Conservation (phyloP, 2,797 vertebrate species). For the Rhincodon typus region DNA sequence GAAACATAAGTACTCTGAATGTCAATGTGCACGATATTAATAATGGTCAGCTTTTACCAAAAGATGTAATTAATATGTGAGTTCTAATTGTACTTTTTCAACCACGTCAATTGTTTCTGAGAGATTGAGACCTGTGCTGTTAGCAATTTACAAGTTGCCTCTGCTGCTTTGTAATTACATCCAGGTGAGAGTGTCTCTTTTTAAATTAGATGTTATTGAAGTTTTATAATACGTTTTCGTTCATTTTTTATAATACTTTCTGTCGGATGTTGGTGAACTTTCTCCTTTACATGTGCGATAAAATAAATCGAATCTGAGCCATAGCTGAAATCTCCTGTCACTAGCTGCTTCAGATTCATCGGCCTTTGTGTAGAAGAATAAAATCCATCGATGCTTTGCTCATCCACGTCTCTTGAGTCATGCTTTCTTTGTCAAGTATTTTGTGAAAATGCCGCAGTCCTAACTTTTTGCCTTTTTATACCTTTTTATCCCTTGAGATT, state of each 20-base stretch:
- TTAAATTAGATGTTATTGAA: not conserved
- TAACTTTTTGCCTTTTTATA: no score
- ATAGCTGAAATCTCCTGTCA: not conserved
- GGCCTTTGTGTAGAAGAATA: not conserved
- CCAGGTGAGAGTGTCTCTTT: not conserved
- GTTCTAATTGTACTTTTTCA: not conserved
- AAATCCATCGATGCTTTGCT: not conserved
- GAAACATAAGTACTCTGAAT: not conserved
- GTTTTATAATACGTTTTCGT: not conserved
- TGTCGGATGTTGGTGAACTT: not conserved
- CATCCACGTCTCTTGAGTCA: not conserved
- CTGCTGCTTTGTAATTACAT: not conserved
- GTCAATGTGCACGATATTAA: not conserved
- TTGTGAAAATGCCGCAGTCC: not conserved
- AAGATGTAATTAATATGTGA: not conserved
- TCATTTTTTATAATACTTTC: not conserved
- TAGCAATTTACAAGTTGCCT: not conserved
- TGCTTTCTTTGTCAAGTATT: not conserved
- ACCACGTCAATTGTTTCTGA: not conserved
- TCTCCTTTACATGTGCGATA: not conserved
- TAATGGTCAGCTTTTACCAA: not conserved
- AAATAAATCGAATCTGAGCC: not conserved
- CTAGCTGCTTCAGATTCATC: not conserved
- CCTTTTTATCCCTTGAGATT: not conserved
- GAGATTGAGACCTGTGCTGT: not conserved